Conservation (phyloP, 1,140 invertebrate species). For the Tribolium madens region DNA sequence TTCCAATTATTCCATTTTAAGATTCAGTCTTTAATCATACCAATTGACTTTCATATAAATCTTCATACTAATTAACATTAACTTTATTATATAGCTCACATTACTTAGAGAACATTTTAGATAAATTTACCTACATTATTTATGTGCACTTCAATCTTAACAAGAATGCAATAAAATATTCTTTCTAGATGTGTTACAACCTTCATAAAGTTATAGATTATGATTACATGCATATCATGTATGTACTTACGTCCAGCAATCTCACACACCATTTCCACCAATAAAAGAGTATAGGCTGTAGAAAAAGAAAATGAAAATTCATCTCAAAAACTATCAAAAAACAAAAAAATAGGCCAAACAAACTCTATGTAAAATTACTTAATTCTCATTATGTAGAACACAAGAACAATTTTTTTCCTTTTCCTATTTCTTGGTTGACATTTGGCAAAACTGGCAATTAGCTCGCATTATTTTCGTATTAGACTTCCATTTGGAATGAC, state of each 20-base stretch:
- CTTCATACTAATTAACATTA: background rate
- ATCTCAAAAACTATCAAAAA: too few species aligned
- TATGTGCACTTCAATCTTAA: background rate
- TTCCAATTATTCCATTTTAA: background rate
- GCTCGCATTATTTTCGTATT: background rate
- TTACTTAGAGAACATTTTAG: background rate
- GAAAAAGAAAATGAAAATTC: too few species aligned
- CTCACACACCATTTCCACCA: too few species aligned
- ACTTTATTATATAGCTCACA: background rate
- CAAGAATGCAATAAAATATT: background rate
- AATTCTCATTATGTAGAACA: too few species aligned
- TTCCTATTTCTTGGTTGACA: background rate
- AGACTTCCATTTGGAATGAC: background rate
- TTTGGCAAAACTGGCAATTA: background rate
- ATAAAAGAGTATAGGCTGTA: too few species aligned
- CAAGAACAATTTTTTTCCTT: background rate
- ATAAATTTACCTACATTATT: background rate
- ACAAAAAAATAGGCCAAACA: too few species aligned
- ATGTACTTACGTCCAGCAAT: too few species aligned
- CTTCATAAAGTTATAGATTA: background rate
- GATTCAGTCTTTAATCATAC: background rate
- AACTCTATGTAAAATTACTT: too few species aligned
- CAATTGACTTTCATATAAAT: background rate
- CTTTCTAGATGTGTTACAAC: background rate
- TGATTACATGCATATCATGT: background rate